These are phyloP conservation scores for Capromys pilorides DNA, from an alignment of 2,797 vertebrate genomes.

Conservation along the genomic window DNA sequence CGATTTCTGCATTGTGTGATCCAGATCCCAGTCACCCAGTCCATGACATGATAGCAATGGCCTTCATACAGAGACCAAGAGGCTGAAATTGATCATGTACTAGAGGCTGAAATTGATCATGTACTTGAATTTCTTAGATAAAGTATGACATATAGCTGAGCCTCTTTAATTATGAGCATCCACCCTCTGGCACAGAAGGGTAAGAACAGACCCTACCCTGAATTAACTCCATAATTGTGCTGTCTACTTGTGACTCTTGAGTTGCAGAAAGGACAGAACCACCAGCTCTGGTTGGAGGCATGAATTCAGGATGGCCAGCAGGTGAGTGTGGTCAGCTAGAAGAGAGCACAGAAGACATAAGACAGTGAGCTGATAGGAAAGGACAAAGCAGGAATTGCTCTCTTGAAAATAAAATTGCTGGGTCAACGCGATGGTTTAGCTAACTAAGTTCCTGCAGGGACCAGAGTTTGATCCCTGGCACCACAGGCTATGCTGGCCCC, in stretches of 20 bases:
- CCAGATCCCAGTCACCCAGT: not conserved
- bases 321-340: no score
- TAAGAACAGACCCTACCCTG: not conserved
- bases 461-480: no score
- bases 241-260: accelerated
- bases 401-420: constrained; percentile 25
- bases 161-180: not conserved
- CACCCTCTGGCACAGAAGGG: not conserved
- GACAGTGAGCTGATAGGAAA: not conserved
- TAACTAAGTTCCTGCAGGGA: no score
- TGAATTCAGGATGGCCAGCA: not conserved
- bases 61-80: not conserved
- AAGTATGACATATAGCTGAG: not conserved
- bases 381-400: not conserved
- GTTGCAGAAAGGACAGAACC: not conserved
- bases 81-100: not conserved
- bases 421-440: no score
- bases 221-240: not conserved
- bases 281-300: accelerated
- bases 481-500: no score
- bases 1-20: not conserved
- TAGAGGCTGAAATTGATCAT: not conserved
- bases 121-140: constrained; percentile 10
- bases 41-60: not conserved
- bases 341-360: not conserved